Conservation (phyloP, 2,113 vertebrate species). For the Sminthopsis crassicaudata region DNA sequence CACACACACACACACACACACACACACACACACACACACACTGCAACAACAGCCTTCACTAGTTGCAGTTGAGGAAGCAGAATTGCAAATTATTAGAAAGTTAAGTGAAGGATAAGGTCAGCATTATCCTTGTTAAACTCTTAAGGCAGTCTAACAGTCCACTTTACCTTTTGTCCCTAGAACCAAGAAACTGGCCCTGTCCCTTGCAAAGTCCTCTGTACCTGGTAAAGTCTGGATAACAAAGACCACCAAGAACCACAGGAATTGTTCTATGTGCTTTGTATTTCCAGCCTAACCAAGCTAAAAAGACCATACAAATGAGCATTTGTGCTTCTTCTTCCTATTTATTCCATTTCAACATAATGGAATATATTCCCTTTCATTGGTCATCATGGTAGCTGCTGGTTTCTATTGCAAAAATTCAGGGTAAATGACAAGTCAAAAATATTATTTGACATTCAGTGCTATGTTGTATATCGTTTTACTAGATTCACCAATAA, state of each 20-base stretch:
- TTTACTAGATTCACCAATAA: not conserved
- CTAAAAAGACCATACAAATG: not conserved
- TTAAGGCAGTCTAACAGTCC: not conserved
- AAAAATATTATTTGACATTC: not conserved
- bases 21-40: not conserved
- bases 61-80: not conserved
- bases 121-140: not conserved
- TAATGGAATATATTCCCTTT: not conserved
- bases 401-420: not conserved
- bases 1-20: not conserved
- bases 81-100: not conserved
- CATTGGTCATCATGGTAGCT: not conserved
- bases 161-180: not conserved
- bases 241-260: not conserved
- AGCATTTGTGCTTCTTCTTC: not conserved
- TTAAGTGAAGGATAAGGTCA: not conserved
- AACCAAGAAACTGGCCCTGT: not conserved
- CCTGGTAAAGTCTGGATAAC: not conserved
- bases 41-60: not conserved
- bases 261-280: not conserved
- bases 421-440: not conserved
- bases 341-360: not conserved
- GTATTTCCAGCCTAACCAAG: not conserved
- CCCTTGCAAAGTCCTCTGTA: not conserved
- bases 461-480: not conserved